These are phyloP conservation scores for Pseudopodoces humilis DNA, from an alignment of 2,113 vertebrate species.

Conservation along the genomic window DNA sequence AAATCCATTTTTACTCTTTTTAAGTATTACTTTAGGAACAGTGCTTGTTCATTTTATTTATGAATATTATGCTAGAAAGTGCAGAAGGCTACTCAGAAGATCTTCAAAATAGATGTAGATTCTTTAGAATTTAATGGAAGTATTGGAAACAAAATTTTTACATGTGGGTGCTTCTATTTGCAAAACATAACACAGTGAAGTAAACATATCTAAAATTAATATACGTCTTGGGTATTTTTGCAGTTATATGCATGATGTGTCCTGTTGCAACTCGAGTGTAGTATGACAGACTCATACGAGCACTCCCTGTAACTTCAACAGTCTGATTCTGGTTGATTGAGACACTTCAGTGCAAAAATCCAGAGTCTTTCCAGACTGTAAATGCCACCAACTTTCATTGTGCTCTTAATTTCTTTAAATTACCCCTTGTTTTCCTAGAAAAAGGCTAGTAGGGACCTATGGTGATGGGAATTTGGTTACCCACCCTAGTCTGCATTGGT, in stretches of 20 bases:
- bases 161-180: not conserved
- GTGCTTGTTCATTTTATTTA: not conserved
- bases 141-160: not conserved
- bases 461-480: not conserved
- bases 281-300: accelerated
- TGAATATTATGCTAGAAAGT: not conserved
- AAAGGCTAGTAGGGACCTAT: too few species aligned
- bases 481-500: accelerated
- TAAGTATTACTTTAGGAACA: not conserved
- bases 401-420: not conserved
- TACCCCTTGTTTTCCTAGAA: not conserved
- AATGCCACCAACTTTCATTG: not conserved
- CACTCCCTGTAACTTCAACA: not conserved
- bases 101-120: not conserved
- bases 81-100: not conserved
- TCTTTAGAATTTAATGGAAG: not conserved
- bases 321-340: not conserved
- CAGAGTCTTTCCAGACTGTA: not conserved
- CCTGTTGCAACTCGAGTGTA: not conserved
- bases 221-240: not conserved
- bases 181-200: not conserved
- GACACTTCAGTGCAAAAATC: not conserved
- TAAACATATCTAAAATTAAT: not conserved
- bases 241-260: not conserved
- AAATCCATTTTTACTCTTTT: not conserved